Conservation (phyloP, 2,797 vertebrate species). For the Scyliorhinus canicula region DNA sequence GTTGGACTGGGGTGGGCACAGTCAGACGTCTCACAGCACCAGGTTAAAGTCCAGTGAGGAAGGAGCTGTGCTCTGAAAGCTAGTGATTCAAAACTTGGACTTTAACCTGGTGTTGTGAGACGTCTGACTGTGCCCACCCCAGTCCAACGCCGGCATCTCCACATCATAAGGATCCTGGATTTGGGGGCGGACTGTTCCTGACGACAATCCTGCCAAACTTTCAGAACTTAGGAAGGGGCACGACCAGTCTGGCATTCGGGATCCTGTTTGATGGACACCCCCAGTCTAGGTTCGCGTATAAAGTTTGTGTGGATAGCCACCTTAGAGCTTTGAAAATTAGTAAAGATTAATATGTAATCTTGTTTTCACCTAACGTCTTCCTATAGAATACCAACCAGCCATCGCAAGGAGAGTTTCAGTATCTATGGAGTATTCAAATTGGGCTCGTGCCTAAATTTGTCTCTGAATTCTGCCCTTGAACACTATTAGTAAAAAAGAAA, state of each 20-base stretch:
- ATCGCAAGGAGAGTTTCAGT: background rate
- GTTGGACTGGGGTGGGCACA: too few relatives aligned
- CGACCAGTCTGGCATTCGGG: background rate
- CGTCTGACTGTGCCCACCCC: too few relatives aligned
- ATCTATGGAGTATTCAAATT: background rate
- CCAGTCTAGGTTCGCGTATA: too few relatives aligned
- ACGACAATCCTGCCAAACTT: background rate
- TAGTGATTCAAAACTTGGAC: too few relatives aligned
- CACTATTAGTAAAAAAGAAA: background rate
- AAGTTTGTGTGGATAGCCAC: background rate
- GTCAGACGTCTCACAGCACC: too few relatives aligned
- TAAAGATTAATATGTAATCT: background rate
- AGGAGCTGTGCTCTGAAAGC: too few relatives aligned
- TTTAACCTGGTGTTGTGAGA: too few relatives aligned
- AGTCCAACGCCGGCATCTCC: too few relatives aligned
- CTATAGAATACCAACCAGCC: background rate
- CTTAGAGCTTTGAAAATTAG: background rate
- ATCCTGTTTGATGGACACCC: too few relatives aligned
- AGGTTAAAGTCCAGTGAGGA: too few relatives aligned
- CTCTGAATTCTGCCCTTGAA: background rate
- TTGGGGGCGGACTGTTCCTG: background rate
- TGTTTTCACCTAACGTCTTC: too few relatives aligned
- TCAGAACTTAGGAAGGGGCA: background rate
- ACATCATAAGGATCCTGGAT: background rate
- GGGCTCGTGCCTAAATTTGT: background rate